These are phyloP conservation scores for Dendrolimus kikuchii DNA, from an alignment of 1,140 invertebrate genomes.

Conservation along the genomic window DNA sequence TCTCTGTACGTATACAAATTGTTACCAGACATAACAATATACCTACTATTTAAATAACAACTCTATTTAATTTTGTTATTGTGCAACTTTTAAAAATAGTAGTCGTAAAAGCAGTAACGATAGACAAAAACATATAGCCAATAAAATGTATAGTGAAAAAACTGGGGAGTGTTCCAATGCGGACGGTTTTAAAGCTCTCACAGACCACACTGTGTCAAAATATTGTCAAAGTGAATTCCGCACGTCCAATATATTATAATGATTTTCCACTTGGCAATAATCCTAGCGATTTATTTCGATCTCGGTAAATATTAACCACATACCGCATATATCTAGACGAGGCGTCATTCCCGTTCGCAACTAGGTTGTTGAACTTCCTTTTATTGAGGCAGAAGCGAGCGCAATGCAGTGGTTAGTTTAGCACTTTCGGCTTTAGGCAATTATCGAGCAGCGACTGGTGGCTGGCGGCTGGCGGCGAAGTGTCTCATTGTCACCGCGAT, in stretches of 20 bases:
- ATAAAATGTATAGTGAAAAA: conserved; percentile 47
- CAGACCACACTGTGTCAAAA: conserved; percentile 64
- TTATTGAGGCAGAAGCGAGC: conserved; percentile 35
- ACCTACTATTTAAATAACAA: too few species aligned
- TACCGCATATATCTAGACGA: conserved; percentile 59
- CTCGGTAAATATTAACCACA: conserved; percentile 61
- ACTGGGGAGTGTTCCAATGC: conserved; percentile 20
- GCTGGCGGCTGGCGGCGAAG: conserved; percentile 21
- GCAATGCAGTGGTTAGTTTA: conserved; percentile 15
- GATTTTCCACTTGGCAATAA: conserved; percentile 69
- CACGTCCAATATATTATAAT: conserved; percentile 66
- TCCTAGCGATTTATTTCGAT: conserved; percentile 69
- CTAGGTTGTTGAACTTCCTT: conserved; percentile 63
- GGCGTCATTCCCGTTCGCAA: conserved; percentile 36
- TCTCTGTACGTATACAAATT: too few species aligned
- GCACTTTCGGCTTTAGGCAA: conserved; percentile 35
- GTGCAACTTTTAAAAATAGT: not conserved
- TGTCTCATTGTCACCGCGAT: conserved; percentile 36
- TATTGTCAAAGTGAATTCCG: conserved; percentile 70
- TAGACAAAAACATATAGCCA: conserved; percentile 29
- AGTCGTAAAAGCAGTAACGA: conserved; percentile 8
- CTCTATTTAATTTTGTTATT: not conserved
- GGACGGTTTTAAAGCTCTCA: conserved; percentile 44
- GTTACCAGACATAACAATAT: too few species aligned
- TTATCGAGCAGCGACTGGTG: conserved; percentile 9